Conservation (phyloP, 2,113 vertebrate genomes). For the Carassius auratus region DNA sequence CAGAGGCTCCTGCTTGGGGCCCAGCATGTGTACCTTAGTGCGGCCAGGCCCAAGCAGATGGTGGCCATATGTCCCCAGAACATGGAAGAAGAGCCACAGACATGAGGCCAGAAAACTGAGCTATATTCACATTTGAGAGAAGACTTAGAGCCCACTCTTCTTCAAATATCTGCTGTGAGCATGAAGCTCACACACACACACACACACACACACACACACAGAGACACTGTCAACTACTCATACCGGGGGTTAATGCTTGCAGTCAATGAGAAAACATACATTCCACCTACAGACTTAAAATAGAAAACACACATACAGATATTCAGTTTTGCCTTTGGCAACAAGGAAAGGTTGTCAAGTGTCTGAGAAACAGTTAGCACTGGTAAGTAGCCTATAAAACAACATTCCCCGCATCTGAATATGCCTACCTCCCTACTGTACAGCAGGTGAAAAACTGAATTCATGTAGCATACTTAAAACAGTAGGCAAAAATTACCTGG, state of each 20-base stretch:
- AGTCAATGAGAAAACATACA: constrained; percentile 13
- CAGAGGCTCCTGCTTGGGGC: constrained; percentile 53
- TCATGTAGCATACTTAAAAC: neutral
- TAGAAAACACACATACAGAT: neutral
- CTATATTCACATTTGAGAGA: constrained; percentile 19
- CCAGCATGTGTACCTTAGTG: constrained; percentile 57
- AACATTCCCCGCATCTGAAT: neutral
- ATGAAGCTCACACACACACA: neutral
- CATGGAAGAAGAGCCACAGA: constrained; percentile 55
- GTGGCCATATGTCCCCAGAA: constrained; percentile 69
- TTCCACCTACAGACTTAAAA: neutral
- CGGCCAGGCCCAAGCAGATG: constrained; percentile 68
- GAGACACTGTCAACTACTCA: neutral
- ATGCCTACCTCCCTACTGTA: neutral
- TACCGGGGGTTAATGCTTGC: neutral
- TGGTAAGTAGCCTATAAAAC: neutral
- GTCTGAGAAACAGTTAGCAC: neutral
- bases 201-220: neutral
- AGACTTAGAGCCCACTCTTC: neutral
- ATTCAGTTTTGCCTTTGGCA: neutral
- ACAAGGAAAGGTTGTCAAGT: neutral
- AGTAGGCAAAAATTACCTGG: neutral
- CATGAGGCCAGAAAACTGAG: constrained; percentile 30
- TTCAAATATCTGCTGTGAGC: neutral
- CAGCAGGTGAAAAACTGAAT: neutral